Evolutionary conservation across 2,888 invertebrate genomes (phyloP).

Genomic region (Biston betularia): DNA sequence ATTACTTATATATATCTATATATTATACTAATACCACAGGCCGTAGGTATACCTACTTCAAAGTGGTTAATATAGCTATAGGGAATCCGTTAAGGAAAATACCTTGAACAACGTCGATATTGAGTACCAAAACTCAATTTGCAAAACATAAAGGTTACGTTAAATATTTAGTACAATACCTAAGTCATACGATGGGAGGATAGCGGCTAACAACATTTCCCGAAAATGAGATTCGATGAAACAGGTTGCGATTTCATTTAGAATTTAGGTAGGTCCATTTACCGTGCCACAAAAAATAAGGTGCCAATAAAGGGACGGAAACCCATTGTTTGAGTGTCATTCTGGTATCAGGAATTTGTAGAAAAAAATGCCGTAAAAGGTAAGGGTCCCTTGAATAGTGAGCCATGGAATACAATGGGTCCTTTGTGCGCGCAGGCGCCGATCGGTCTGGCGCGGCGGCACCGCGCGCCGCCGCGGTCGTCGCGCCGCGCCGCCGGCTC

Average conservation of each 20-base stretch:
- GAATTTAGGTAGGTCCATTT: conserved; percentile 77
- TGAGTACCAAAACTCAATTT: conserved; percentile 35
- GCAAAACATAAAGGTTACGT: conserved; percentile 8
- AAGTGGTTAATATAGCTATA: too few species aligned
- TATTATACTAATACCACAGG: too few species aligned
- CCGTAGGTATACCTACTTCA: too few species aligned
- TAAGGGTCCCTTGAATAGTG: conserved; percentile 74
- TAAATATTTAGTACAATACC: not conserved
- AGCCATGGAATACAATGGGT: conserved; percentile 78
- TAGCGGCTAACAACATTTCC: conserved; percentile 54
- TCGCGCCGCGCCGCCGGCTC: conserved; percentile 56
- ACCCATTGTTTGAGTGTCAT: conserved; percentile 83
- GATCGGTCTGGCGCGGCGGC: conserved; percentile 72
- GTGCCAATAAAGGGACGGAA: conserved; percentile 86
- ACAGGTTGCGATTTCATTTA: conserved; percentile 82
- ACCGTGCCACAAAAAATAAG: conserved; percentile 80
- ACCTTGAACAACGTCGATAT: not conserved
- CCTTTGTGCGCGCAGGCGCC: conserved; percentile 84
- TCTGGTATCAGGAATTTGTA: conserved; percentile 78
- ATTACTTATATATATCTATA: too few species aligned
- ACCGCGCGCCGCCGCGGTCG: conserved; percentile 45
- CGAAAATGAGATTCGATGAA: conserved; percentile 56
- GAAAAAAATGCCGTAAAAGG: conserved; percentile 69
- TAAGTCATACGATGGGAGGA: conserved; percentile 41
- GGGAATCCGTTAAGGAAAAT: not conserved